A percentile compares a stretch with the other conserved stretches of the same genome.
These are phyloP conservation scores for Todiramphus saurophagus DNA, from an alignment of 2,113 vertebrate species.

Conservation along the genomic window DNA sequence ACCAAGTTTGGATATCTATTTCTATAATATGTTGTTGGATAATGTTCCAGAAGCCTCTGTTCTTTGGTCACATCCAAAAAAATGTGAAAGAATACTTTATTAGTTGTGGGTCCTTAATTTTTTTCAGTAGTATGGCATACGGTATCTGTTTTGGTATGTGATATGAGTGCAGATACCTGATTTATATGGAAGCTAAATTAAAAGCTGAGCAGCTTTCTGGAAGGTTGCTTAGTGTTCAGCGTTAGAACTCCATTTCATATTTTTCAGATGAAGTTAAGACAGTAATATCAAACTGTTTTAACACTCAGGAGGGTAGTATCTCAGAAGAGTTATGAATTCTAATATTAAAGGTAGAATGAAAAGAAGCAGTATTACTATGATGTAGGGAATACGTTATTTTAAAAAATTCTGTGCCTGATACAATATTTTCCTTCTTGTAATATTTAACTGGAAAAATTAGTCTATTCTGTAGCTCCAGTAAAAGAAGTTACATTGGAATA, in stretches of 20 bases:
- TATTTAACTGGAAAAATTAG: neutral
- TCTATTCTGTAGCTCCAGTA: neutral
- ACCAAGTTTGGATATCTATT: neutral
- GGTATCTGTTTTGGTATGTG: neutral
- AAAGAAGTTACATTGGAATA: neutral
- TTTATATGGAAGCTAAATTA: neutral
- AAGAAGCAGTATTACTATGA: neutral
- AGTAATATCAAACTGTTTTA: neutral
- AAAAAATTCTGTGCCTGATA: neutral
- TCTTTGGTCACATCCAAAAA: neutral
- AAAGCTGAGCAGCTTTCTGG: neutral
- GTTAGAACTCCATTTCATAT: neutral
- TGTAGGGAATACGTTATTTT: neutral
- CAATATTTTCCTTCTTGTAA: neutral
- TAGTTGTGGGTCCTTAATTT: neutral
- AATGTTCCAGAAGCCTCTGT: neutral
- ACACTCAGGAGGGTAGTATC: neutral
- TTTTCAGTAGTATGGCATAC: neutral
- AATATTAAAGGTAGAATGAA: neutral
- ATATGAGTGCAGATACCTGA: neutral
- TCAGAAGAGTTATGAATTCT: neutral
- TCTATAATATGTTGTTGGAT: neutral
- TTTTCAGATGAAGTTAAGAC: slow-evolving; percentile 18
- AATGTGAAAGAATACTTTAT: neutral
- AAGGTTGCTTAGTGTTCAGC: neutral